Evolutionary conservation across 1,140 invertebrate genomes (phyloP).

Genomic region (Dryas iulia): DNA sequence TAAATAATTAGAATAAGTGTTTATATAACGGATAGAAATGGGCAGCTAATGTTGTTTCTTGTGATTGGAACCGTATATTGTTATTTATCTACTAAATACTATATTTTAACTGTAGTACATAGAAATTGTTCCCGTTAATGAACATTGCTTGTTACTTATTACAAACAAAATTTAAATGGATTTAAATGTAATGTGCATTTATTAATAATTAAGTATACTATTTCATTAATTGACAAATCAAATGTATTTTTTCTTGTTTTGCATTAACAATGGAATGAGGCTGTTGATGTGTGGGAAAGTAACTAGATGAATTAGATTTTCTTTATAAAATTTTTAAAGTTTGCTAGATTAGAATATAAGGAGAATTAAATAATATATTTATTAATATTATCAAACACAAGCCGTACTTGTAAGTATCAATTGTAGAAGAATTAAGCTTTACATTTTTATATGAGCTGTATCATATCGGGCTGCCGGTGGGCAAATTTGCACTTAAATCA

Average conservation of each 20-base stretch:
- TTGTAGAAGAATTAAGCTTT: slow-evolving; percentile 5
- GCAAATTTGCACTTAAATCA: slow-evolving; percentile 11
- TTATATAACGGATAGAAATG: neutral
- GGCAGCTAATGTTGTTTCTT: neutral
- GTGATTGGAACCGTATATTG: neutral
- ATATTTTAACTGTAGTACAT: neutral
- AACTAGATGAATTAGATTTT: neutral
- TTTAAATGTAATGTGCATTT: neutral
- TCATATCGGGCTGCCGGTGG: neutral
- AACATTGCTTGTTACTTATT: neutral
- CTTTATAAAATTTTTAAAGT: neutral
- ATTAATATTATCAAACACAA: neutral
- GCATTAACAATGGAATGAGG: neutral
- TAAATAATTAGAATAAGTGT: neutral
- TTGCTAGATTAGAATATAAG: neutral
- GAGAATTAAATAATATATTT: slow-evolving; percentile 7
- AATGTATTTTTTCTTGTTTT: neutral
- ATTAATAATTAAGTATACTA: neutral
- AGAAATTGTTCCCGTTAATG: neutral
- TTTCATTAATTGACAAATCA: slow-evolving; percentile 1
- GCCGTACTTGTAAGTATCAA: neutral
- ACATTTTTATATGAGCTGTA: slow-evolving; percentile 22
- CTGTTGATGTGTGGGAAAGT: neutral
- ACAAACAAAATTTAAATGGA: neutral
- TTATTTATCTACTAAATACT: neutral